A percentile compares a stretch with the other conserved stretches of the same genome.
These are phyloP conservation scores for Parnassius smintheus DNA, from an alignment of 2,888 invertebrate genomes.

Conservation along the genomic window DNA sequence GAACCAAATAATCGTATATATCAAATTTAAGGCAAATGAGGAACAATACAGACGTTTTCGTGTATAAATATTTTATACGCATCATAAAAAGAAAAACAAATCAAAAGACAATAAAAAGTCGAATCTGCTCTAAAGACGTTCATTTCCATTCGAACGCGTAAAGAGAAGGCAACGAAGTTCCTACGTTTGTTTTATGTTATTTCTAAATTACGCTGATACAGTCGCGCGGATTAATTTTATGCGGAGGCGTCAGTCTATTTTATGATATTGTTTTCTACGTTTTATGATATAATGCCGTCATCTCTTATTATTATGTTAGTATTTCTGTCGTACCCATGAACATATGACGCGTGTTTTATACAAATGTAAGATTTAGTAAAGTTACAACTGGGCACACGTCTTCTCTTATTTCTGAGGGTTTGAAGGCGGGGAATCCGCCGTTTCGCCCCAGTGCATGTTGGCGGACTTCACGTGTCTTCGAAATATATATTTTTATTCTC, in stretches of 20 bases:
- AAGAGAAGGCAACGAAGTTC: conserved; percentile 7
- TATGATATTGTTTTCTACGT: conserved; percentile 18
- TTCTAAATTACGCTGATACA: conserved; percentile 22
- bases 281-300: conserved; percentile 5
- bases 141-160: conserved; percentile 20
- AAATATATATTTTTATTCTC: no score
- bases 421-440: no score
- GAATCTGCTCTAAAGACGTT: conserved; percentile 21
- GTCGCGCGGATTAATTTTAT: conserved; percentile 23
- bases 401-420: no score
- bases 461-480: no score
- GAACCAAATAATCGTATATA: not conserved
- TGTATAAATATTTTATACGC: conserved; percentile 26
- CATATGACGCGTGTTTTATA: no score
- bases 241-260: conserved; percentile 9
- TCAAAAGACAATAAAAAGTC: conserved; percentile 28
- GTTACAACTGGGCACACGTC: no score
- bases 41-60: conserved; percentile 15
- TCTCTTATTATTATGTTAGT: not conserved
- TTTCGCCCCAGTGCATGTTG: no score
- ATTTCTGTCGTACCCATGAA: not conserved
- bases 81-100: conserved; percentile 26
- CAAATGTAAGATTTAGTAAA: no score
- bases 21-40: conserved; percentile 5
- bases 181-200: conserved; percentile 16